Evolutionary conservation across 2,113 vertebrate genomes (phyloP).

Genomic region (Malurus alboscapulatus): DNA sequence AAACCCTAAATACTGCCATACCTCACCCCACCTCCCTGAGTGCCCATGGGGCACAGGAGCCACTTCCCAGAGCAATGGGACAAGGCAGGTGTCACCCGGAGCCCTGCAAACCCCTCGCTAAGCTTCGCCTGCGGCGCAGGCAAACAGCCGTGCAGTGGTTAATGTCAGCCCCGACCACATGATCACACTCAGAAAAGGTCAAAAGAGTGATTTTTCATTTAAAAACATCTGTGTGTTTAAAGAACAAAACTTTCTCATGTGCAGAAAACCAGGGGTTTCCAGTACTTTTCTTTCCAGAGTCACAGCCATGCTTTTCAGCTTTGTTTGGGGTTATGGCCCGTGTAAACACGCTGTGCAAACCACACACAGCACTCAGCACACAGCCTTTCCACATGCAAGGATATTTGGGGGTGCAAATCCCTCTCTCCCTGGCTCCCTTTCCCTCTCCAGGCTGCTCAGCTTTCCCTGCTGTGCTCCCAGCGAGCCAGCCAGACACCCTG

Average conservation of each 20-base stretch:
- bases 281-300: slow-evolving; percentile 43
- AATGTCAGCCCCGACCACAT: slow-evolving; percentile 63
- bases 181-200: slow-evolving; percentile 69
- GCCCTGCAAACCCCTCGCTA: neutral
- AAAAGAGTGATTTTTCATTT: slow-evolving; percentile 76
- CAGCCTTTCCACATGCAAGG: neutral
- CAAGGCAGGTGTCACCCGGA: neutral
- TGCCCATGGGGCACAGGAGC: neutral
- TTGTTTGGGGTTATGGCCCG: slow-evolving; percentile 3
- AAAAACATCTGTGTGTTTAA: slow-evolving; percentile 71
- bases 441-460: neutral
- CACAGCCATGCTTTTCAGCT: slow-evolving; percentile 1
- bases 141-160: slow-evolving; percentile 43
- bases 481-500: neutral
- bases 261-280: slow-evolving; percentile 61
- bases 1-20: neutral
- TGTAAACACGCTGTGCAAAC: neutral
- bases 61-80: neutral
- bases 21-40: neutral
- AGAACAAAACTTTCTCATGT: slow-evolving; percentile 76
- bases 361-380: neutral
- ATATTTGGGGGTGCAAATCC: neutral
- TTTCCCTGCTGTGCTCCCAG: neutral
- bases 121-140: neutral
- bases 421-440: neutral